phyloP scores from a whole-genome alignment of 2,113 vertebrate species.

The Mohoua ochrocephala region DNA sequence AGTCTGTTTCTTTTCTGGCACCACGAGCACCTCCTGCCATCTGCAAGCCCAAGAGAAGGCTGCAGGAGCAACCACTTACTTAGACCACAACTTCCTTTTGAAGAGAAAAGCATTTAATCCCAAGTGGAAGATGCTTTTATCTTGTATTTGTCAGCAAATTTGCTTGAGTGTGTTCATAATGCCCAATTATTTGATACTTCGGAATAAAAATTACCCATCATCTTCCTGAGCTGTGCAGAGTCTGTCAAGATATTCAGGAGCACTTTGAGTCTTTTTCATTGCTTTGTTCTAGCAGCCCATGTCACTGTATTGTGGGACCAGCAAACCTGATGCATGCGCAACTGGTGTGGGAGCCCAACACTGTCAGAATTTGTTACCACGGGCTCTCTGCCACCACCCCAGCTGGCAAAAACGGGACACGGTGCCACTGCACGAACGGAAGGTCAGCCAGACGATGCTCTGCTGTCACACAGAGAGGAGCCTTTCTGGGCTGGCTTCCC shows the following conservation, averaged over 20 bases:
- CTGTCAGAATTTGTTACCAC: not conserved
- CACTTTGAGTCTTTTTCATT: not conserved
- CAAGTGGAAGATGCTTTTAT: not conserved
- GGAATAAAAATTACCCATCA: not conserved
- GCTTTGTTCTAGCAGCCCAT: not conserved
- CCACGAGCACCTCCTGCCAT: not conserved
- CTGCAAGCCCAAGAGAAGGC: not conserved
- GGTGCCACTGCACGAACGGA: not conserved
- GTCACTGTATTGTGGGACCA: not conserved
- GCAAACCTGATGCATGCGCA: rapidly evolving
- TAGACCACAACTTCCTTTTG: not conserved
- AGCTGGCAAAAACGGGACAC: not conserved
- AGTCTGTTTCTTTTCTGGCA: not conserved
- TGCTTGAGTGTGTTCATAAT: not conserved
- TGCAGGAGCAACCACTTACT: not conserved
- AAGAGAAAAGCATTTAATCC: not conserved
- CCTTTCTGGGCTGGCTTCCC: not conserved
- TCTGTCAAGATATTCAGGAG: not conserved
- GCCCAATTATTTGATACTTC: not conserved
- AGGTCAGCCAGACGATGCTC: not conserved
- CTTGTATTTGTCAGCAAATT: not conserved
- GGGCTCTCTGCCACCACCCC: not conserved
- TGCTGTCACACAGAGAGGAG: not conserved
- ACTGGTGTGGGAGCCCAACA: not conserved
- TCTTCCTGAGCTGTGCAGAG: not conserved